Conservation (phyloP, 2,797 vertebrate genomes). For the Tolypeutes matacus region DNA sequence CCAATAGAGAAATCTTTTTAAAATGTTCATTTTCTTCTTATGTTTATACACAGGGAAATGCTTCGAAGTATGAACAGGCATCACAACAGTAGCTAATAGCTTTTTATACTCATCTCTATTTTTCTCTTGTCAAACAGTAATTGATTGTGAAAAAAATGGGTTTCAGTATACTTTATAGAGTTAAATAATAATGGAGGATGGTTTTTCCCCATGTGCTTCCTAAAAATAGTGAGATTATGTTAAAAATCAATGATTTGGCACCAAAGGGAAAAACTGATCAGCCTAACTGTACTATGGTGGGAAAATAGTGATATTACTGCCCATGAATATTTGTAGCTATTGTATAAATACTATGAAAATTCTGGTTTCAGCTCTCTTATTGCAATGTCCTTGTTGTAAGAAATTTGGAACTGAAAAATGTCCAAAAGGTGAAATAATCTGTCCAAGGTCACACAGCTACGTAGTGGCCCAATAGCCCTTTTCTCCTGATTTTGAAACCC, state of each 20-base stretch:
- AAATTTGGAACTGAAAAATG: background rate
- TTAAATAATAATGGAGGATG: slow-evolving; percentile 73
- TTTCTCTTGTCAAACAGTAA: slow-evolving; percentile 75
- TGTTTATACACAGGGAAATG: slow-evolving; percentile 67
- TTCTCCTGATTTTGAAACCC: background rate
- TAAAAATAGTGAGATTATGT: slow-evolving; percentile 65
- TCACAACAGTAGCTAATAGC: slow-evolving; percentile 67
- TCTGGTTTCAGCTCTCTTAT: background rate
- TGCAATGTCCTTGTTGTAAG: background rate
- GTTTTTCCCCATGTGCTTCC: slow-evolving; percentile 71
- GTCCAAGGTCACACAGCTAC: background rate
- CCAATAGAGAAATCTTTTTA: slow-evolving; percentile 18
- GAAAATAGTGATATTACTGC: background rate
- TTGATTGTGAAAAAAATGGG: slow-evolving; percentile 74
- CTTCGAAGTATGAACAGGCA: slow-evolving; percentile 75
- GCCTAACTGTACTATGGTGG: slow-evolving; percentile 1
- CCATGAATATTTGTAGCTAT: background rate
- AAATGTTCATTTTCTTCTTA: slow-evolving; percentile 63
- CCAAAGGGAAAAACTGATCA: slow-evolving; percentile 40
- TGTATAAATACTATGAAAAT: background rate
- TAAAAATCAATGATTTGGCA: slow-evolving; percentile 59
- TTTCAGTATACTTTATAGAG: slow-evolving; percentile 71
- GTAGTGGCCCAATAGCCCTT: background rate
- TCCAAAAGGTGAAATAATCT: slow-evolving; percentile 17
- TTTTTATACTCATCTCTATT: slow-evolving; percentile 74